Percentiles rank a stretch among this genome's conserved stretches.
phyloP scores from a whole-genome alignment of 1,140 invertebrate genomes.

The Teleopsis dalmanni region DNA sequence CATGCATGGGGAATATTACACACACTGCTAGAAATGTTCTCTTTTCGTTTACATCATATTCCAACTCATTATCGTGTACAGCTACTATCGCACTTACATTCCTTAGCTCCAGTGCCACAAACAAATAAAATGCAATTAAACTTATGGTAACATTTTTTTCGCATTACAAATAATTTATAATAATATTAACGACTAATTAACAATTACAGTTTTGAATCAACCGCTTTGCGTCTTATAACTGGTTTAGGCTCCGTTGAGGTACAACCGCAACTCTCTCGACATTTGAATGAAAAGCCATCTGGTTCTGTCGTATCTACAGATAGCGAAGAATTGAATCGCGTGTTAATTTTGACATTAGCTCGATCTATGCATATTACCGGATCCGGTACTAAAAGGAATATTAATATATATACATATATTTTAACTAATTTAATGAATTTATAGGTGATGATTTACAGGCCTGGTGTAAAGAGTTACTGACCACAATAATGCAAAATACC shows the following conservation, averaged over 20 bases:
- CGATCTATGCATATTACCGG: constrained; percentile 90
- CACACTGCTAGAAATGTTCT: constrained; percentile 93
- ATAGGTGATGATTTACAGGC: constrained; percentile 55
- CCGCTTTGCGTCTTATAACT: constrained; percentile 82
- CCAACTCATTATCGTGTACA: constrained; percentile 92
- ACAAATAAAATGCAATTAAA: constrained; percentile 93
- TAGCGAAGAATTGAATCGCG: constrained; percentile 90
- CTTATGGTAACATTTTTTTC: constrained; percentile 53
- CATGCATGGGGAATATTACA: constrained; percentile 93
- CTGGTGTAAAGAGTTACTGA: constrained; percentile 86
- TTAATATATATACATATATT: no score
- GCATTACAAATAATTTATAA: neutral
- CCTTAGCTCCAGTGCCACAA: constrained; percentile 78
- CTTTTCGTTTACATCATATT: constrained; percentile 91
- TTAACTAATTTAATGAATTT: no score
- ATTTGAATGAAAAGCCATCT: constrained; percentile 70
- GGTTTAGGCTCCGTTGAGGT: constrained; percentile 87
- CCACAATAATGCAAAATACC: constrained; percentile 86
- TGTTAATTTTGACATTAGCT: constrained; percentile 85
- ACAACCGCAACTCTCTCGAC: constrained; percentile 79
- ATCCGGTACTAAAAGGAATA: constrained; percentile 45
- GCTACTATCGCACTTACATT: constrained; percentile 81
- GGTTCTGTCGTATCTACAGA: constrained; percentile 76
- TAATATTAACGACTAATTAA: neutral
- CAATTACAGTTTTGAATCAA: constrained; percentile 36